These are phyloP conservation scores for Pterocles orientalis DNA, from an alignment of 2,113 vertebrate genomes.

Conservation along the genomic window DNA sequence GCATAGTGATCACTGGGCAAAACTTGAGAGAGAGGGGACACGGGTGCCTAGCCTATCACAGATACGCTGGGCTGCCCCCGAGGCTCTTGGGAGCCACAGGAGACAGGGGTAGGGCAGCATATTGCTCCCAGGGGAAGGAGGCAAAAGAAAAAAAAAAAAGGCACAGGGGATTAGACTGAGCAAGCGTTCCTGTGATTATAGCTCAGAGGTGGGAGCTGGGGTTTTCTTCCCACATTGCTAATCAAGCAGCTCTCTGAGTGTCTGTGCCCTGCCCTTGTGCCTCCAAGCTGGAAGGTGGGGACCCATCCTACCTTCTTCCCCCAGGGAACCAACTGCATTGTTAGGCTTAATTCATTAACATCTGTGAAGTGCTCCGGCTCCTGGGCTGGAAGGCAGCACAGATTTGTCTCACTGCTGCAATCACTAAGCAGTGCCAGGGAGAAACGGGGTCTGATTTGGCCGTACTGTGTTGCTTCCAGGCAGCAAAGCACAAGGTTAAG, in stretches of 20 bases:
- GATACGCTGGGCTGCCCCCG: not conserved
- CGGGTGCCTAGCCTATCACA: not conserved
- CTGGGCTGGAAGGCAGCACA: constrained; percentile 4
- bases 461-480: not conserved
- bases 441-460: not conserved
- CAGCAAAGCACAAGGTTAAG: not conserved
- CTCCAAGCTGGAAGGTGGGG: constrained; percentile 40
- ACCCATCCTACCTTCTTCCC: constrained; percentile 46
- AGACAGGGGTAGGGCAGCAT: not conserved
- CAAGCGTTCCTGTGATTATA: constrained; percentile 11
- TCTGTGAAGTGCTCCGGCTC: not conserved
- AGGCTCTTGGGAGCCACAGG: rapidly evolving
- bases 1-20: not conserved
- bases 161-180: not conserved
- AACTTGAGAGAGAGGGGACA: not conserved
- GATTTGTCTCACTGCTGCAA: not conserved
- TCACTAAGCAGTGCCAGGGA: not conserved
- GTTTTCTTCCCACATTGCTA: constrained; percentile 43
- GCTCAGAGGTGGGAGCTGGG: constrained; percentile 37
- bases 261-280: constrained; percentile 20
- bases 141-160: not conserved
- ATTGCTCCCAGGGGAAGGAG: not conserved
- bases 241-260: constrained; percentile 36
- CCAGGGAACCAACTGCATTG: constrained; percentile 1
- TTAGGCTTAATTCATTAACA: constrained; percentile 53